Evolutionary conservation across 1,140 invertebrate species (phyloP).

Genomic region (Camponotus pennsylvanicus): DNA sequence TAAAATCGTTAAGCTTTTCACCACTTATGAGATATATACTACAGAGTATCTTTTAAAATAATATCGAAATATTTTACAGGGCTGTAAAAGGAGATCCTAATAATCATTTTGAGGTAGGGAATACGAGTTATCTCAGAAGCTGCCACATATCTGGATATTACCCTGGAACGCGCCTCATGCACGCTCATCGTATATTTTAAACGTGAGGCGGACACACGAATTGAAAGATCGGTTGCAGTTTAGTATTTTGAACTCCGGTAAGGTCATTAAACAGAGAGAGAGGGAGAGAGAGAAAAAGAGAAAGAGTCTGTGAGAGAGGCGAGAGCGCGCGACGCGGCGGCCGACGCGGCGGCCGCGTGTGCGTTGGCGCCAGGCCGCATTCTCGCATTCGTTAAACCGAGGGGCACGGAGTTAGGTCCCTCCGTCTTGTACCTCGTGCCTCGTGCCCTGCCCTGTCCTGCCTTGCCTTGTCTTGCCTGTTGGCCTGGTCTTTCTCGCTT

Average conservation of each 20-base stretch:
- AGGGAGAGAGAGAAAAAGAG: conserved; percentile 40
- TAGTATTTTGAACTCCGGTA: conserved; percentile 56
- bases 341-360: conserved; percentile 70
- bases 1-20: not conserved
- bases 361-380: conserved; percentile 85
- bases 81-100: no score
- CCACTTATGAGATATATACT: not conserved
- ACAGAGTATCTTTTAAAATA: not conserved
- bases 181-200: not conserved
- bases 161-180: not conserved
- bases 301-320: conserved; percentile 64
- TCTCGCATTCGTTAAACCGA: conserved; percentile 84
- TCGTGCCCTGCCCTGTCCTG: conserved; percentile 25
- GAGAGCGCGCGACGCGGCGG: conserved; percentile 73
- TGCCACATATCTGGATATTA: not conserved
- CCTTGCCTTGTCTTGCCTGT: conserved; percentile 56
- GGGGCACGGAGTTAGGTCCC: conserved; percentile 65
- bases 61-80: not conserved
- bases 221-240: conserved; percentile 44
- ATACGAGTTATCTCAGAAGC: not conserved
- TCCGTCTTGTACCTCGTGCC: conserved; percentile 63
- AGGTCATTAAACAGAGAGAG: conserved; percentile 58
- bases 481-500: not conserved
- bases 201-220: conserved; percentile 27
- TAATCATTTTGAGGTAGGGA: not conserved